phyloP scores from a whole-genome alignment of 2,888 invertebrate species.

The Orthosia cruda region DNA sequence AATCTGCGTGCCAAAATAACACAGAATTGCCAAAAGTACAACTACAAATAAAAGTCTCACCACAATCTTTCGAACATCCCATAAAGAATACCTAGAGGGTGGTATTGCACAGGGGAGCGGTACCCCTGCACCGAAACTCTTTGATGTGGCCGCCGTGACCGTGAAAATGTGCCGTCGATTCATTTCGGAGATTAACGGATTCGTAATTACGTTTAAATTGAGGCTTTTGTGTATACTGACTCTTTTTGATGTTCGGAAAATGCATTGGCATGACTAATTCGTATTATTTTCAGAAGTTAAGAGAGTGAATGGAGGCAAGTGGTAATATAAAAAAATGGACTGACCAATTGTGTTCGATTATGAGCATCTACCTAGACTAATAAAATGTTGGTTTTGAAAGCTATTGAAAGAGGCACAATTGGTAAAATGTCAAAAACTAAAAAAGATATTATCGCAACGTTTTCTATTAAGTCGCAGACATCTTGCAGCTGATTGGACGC shows the following conservation, averaged over 20 bases:
- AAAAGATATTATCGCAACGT: too few relatives aligned
- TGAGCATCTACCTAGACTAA: too few relatives aligned
- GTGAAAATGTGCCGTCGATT: slow-evolving; percentile 88
- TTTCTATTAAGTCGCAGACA: too few relatives aligned
- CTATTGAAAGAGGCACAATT: not conserved
- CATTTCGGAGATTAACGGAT: slow-evolving; percentile 85
- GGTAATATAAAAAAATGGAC: not conserved
- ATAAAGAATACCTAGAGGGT: slow-evolving; percentile 67
- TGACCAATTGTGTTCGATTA: too few relatives aligned
- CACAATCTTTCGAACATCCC: slow-evolving; percentile 52
- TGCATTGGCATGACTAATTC: slow-evolving; percentile 23
- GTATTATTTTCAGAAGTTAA: slow-evolving; percentile 22
- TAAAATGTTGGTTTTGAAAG: not conserved
- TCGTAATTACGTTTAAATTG: slow-evolving; percentile 81
- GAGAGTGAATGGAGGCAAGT: not conserved
- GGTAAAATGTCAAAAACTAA: too few relatives aligned
- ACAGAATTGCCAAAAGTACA: not conserved
- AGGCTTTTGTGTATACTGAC: slow-evolving; percentile 71
- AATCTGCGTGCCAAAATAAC: too few relatives aligned
- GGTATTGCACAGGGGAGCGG: slow-evolving; percentile 77
- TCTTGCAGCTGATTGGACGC: too few relatives aligned
- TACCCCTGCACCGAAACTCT: slow-evolving; percentile 81
- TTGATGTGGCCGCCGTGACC: slow-evolving; percentile 90
- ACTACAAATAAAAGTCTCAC: slow-evolving; percentile 52
- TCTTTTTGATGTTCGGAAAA: slow-evolving; percentile 56